Evolutionary conservation across 2,113 vertebrate genomes (phyloP), one percentile per base, ranked within the genome.

Genomic region (Brienomyrus brachyistius): DNA sequence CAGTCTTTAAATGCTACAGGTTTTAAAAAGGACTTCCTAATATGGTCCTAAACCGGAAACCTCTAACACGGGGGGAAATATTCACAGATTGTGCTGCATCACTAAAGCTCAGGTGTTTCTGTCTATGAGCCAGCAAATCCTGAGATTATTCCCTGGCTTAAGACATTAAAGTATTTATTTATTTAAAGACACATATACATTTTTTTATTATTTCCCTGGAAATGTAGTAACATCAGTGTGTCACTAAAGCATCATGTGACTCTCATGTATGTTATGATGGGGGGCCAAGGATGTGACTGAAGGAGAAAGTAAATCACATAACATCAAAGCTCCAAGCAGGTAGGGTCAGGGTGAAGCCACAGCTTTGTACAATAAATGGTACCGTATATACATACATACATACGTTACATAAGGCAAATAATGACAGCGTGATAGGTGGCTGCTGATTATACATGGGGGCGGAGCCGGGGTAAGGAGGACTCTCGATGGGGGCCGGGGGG

Each of bases 331-430:
- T 10, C 47, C 51, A 31, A 62, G 77, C 77, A 5, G 59, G 70
- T 56, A 52, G 45, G 56, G 56, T 77, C n/a, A 52, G 70, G 54
- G 15, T 51, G 11, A 0, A 66, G 50, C 70, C 88, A 84, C 80
- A 50, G 70, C 35, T 86, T 82, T 51, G 66, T 19, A 74, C 56
- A 77, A 88, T 40, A 90, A 87, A 77, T 43, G 31, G 82, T 90
- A 77, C 80, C 59, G 43, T 83, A 83, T 84, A 56, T 66, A 91
- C 59, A 91, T 66, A 91, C 82, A 91, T 89, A 70, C 51, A 31
- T 89, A 90, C 89, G 91, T 77, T 56, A 90, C 85, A 59, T 62
- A 92, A 86, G 52, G 89, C 86, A 88, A 62, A 89, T 35, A 48
- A 48, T 54, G 62, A 83, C 77, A 83, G 77, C 86, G 56, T 70